Base-by-base conservation (phyloP, 2,888 invertebrate genomes). In the Napeogenes sylphis region DNA sequence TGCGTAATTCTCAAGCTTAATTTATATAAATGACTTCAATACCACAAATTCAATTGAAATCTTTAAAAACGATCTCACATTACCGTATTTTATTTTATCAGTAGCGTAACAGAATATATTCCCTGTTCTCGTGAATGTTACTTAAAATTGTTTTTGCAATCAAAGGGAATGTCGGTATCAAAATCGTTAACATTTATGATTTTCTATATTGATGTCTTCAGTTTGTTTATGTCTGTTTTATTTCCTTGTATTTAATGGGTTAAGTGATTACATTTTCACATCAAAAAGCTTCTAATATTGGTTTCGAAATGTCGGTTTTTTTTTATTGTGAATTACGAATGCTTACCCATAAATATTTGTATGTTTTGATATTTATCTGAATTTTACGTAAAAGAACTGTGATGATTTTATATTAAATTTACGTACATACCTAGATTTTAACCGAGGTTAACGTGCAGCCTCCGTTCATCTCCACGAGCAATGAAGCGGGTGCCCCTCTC, bases 91-190 rank as follows among this genome's bases (percentile, higher is more conserved):
- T 14, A 47, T 47, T n/a, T n/a, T n/a, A n/a, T n/a, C n/a, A n/a
- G n/a, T n/a, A n/a, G n/a, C n/a, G n/a, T n/a, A n/a, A n/a, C n/a
- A n/a, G n/a, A n/a, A n/a, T n/a, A n/a, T n/a, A n/a, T n/a, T n/a
- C 55, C 55, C 21, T 47, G n/a, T 47, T 47, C 14, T 47, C 47
- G n/a, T 21, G 14, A 47, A 47, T 47, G 47, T 47, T 61, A 61
- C 56, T 51, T 42, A 42, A 56, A 61, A 14, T 47, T 14, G 47
- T 14, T 14, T 21, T 21, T 14, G 47, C 47, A 47, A 47, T 47
- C 14, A 47, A 47, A 47, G 47, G 47, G 47, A 47, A 21, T n/a
- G 47, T 47, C 21, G 47, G 14, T 47, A 14, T 21, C 47, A 46
- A 46, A 47, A 47, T 47, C 47, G n/a, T 14, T 47, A 47, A 47